phyloP scores from a whole-genome alignment of 35 echinoderm and acorn worm species.

The Apostichopus californicus region DNA sequence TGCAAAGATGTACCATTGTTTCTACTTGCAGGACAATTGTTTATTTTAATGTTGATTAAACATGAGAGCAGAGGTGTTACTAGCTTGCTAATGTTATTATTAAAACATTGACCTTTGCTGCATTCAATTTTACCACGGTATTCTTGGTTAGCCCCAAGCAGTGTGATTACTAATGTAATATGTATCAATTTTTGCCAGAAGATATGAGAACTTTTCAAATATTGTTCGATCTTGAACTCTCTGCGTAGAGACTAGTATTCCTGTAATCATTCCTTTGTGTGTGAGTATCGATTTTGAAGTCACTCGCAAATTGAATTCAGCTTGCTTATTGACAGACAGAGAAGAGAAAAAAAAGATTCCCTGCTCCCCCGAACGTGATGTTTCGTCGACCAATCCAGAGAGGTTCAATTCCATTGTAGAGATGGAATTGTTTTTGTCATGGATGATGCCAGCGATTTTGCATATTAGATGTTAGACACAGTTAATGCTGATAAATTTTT shows the following conservation, averaged over 20 bases:
- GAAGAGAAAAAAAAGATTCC: not conserved
- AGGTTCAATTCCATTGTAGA: too few relatives aligned
- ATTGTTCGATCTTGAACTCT: not conserved
- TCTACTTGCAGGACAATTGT: too few relatives aligned
- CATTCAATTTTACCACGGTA: not conserved
- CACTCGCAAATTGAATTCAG: not conserved
- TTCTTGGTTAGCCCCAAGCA: not conserved
- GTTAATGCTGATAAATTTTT: not conserved
- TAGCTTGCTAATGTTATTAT: not conserved
- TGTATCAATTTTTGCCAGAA: slow-evolving; percentile 4
- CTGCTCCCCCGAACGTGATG: not conserved
- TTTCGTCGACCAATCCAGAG: too few relatives aligned
- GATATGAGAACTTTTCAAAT: not conserved
- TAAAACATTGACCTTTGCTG: not conserved
- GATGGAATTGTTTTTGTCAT: too few relatives aligned
- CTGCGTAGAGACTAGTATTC: not conserved
- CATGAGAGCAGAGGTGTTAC: not conserved
- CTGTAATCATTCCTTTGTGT: not conserved
- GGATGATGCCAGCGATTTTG: too few relatives aligned
- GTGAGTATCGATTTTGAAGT: not conserved
- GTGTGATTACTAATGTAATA: slow-evolving; percentile 5
- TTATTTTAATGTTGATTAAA: not conserved
- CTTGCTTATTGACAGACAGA: not conserved
- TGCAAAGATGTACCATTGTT: too few relatives aligned
- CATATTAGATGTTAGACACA: too few relatives aligned